Conservation (phyloP, 1,140 invertebrate species). For the Idris sp. region DNA sequence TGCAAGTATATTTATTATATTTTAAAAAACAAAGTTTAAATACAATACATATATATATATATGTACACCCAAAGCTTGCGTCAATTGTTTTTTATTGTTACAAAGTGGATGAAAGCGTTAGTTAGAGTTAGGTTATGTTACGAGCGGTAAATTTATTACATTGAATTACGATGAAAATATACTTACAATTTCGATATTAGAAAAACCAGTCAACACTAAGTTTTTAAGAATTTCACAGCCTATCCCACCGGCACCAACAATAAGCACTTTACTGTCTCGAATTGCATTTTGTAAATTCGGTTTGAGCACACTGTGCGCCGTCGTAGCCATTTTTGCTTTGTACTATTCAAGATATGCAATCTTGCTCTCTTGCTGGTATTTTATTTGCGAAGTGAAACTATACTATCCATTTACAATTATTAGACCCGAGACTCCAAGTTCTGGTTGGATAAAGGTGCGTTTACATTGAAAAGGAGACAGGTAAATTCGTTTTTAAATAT, state of each 20-base stretch:
- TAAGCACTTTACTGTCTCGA: conserved; percentile 83
- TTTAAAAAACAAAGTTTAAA: no score
- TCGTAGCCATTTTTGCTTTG: conserved; percentile 81
- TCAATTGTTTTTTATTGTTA: not conserved
- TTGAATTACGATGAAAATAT: conserved; percentile 15
- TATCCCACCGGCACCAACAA: conserved; percentile 99
- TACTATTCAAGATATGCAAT: no score
- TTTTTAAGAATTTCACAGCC: conserved; percentile 99
- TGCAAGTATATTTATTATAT: no score
- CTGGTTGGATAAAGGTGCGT: no score
- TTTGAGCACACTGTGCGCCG: conserved; percentile 82
- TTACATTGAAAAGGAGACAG: no score
- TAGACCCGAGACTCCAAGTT: no score
- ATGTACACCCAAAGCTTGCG: no score
- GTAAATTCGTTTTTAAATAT: no score
- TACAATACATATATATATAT: no score
- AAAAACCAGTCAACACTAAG: conserved; percentile 95
- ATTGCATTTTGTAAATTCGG: conserved; percentile 78
- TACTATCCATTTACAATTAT: no score
- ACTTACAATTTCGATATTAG: conserved; percentile 95
- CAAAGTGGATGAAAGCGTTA: conserved; percentile 23
- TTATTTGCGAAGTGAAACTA: no score
- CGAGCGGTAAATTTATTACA: conserved; percentile 34
- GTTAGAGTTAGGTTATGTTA: conserved; percentile 51
- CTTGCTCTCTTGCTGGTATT: no score